Base-by-base conservation (phyloP, 2,797 vertebrate species). In the Moxostoma hubbsi region DNA sequence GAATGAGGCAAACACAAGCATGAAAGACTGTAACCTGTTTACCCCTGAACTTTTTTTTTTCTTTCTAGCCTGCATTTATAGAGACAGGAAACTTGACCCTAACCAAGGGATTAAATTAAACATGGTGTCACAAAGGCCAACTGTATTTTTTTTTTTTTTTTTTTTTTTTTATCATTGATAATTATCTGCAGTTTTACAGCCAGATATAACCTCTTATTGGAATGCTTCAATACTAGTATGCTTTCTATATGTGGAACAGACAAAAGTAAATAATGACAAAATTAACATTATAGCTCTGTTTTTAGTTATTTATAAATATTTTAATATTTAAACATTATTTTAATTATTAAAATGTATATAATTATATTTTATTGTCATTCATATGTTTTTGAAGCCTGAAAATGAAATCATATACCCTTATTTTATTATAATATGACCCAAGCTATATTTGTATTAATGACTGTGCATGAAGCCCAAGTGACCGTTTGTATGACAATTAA, bases 1-100 rank as follows among this genome's bases (percentile, higher is more conserved):
- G 75, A n/a, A 57, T 72, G 47, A 36, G 73, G 80, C 81, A 86
- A 65, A 46, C 89, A 79, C 87, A 57, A 18, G 87, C 66, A 65
- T 57, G 49, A 57, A 71, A 66, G 86, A 80, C 86, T 66, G 81
- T 88, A 90, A 94, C 93, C 93, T 94, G 93, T 94, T 93, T 89
- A 68, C 79, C 71, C 67, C 79, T 69, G 77, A 75, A 4, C 0
- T 50, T 80, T 75, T 24, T 83, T 36, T 50, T 80, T 75, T 24
- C 82, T 36, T 83, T 75, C 88, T 78, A 36, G 79, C 85, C 80
- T 71, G 79, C 61, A 68, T 64, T 83, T 79, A 87, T 79, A 81
- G 46, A 83, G 71, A 76, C 83, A 80, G 91, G 90, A 93, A 89
- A 85, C 43, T 8, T 8, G 50, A 45, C 82, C 64, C 84, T 64